These are phyloP conservation scores for Crioceris asparagi DNA, from an alignment of 2,888 invertebrate genomes.

Conservation along the genomic window DNA sequence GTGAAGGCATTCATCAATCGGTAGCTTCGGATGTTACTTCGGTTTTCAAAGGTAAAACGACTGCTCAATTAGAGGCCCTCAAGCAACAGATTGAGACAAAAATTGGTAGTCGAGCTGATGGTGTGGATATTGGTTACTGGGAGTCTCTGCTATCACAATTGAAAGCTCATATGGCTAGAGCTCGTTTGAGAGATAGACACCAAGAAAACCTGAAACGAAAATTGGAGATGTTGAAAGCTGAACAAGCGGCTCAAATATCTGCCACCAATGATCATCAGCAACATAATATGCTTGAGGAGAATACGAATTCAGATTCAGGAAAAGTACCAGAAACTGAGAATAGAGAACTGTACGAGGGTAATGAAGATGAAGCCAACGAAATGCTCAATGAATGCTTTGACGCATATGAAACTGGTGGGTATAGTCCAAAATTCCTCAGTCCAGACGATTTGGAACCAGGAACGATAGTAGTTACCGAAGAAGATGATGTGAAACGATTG, in stretches of 20 bases:
- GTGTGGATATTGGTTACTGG: conserved; percentile 96
- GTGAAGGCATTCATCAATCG: conserved; percentile 70
- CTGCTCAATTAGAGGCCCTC: conserved; percentile 72
- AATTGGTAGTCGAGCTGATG: conserved; percentile 73
- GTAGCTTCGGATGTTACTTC: conserved; percentile 82
- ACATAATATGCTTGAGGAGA: conserved; percentile 11
- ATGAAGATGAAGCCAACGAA: conserved; percentile 40
- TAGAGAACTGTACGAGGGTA: too few relatives aligned
- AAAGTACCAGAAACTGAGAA: too few relatives aligned
- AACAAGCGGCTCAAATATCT: conserved; percentile 52
- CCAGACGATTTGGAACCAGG: conserved; percentile 58
- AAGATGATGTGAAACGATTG: conserved; percentile 64
- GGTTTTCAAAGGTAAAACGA: conserved; percentile 89
- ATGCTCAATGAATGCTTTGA: conserved; percentile 47
- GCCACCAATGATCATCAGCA: conserved; percentile 16
- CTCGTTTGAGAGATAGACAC: conserved; percentile 84
- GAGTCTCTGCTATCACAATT: conserved; percentile 91
- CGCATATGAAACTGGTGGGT: conserved; percentile 70
- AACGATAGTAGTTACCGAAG: conserved; percentile 63
- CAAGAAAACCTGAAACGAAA: conserved; percentile 81
- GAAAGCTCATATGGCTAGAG: conserved; percentile 90
- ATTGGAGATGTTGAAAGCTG: conserved; percentile 78
- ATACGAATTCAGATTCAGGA: too few relatives aligned
- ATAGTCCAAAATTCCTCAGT: conserved; percentile 66
- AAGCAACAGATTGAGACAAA: conserved; percentile 79